Conservation (phyloP, 2,113 vertebrate genomes). For the Chaenogobius annularis region DNA sequence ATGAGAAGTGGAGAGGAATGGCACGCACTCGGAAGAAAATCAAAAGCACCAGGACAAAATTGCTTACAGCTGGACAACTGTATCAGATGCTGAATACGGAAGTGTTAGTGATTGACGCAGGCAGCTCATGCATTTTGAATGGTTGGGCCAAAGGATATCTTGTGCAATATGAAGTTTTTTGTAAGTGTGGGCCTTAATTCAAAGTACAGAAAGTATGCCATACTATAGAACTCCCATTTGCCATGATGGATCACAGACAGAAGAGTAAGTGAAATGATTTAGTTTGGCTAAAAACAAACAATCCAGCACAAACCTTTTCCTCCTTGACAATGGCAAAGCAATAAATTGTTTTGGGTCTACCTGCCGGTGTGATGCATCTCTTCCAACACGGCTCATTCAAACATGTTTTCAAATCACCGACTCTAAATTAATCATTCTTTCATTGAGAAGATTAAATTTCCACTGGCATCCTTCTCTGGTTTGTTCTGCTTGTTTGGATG, state of each 20-base stretch:
- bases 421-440: constrained; percentile 27
- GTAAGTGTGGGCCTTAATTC: no score
- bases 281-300: not conserved
- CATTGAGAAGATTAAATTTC: constrained; percentile 17
- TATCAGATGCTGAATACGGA: constrained; percentile 28
- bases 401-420: constrained; percentile 2
- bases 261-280: not conserved
- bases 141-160: constrained; percentile 20
- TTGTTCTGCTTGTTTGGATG: constrained; percentile 55
- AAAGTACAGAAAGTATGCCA: no score
- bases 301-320: not conserved
- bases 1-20: constrained; percentile 51
- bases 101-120: constrained; percentile 31
- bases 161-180: not conserved
- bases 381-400: not conserved
- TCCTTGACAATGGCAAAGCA: not conserved
- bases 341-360: not conserved
- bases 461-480: constrained; percentile 20
- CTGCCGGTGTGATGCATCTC: not conserved
- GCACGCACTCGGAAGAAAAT: constrained; percentile 54
- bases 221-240: not conserved
- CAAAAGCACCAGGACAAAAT: constrained; percentile 70
- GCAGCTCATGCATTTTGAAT: constrained; percentile 19
- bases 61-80: constrained; percentile 65
- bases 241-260: not conserved